Evolutionary conservation across 1,140 invertebrate species (phyloP).

Genomic region (Cotesia chilonis): DNA sequence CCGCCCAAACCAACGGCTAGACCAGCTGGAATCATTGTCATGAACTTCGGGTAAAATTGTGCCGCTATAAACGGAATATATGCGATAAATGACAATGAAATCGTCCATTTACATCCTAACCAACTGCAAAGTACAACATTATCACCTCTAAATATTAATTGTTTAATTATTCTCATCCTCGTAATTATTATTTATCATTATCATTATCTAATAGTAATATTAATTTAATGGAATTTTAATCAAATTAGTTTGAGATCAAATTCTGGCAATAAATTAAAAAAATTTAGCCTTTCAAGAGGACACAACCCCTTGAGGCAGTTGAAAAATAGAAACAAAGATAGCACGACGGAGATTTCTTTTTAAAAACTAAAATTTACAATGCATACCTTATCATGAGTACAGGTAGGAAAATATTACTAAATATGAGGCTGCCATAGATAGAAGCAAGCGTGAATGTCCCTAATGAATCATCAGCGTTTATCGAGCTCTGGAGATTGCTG

Average conservation of each 20-base stretch:
- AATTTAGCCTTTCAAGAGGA: no score
- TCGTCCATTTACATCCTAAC: slow-evolving; percentile 87
- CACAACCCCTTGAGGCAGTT: no score
- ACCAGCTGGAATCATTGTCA: slow-evolving; percentile 86
- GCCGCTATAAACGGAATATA: slow-evolving; percentile 89
- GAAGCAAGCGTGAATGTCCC: slow-evolving; percentile 77
- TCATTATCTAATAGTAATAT: no score
- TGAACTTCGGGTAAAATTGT: slow-evolving; percentile 85
- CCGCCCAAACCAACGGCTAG: slow-evolving; percentile 85
- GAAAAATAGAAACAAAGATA: no score
- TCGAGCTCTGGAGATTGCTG: slow-evolving; percentile 80
- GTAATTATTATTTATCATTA: no score
- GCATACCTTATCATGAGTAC: slow-evolving; percentile 75
- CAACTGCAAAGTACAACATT: slow-evolving; percentile 67
- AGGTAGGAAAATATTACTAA: slow-evolving; percentile 84
- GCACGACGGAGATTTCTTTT: no score
- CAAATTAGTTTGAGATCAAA: no score
- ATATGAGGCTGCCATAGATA: slow-evolving; percentile 81
- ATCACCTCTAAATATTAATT: not conserved
- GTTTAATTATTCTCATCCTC: not conserved
- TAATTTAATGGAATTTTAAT: no score
- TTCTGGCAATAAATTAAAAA: no score
- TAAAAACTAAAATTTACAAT: not conserved
- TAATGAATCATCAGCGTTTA: slow-evolving; percentile 74
- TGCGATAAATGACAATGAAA: slow-evolving; percentile 82